Percentiles rank a stretch among this genome's conserved stretches.
Conservation (phyloP, 1,140 invertebrate species). For the Hycleus cichorii region DNA sequence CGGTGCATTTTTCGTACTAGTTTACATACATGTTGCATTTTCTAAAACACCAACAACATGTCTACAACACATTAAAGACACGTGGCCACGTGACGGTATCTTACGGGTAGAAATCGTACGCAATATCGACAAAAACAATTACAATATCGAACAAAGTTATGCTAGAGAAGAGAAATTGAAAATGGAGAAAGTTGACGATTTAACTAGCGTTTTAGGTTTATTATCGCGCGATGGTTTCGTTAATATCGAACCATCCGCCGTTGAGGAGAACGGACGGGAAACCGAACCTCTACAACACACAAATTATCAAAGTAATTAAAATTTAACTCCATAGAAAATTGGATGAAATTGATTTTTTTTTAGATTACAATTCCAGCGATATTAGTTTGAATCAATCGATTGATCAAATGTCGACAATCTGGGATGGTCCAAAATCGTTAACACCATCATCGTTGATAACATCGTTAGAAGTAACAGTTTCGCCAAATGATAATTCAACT, state of each 20-base stretch:
- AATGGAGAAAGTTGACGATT: constrained; percentile 58
- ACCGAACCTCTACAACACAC: constrained; percentile 35
- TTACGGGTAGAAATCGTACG: constrained; percentile 90
- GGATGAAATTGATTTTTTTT: background rate
- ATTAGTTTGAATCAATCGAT: background rate
- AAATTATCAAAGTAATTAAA: background rate
- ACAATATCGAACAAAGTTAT: constrained; percentile 74
- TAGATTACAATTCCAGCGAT: background rate
- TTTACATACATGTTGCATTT: constrained; percentile 93
- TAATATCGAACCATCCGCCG: constrained; percentile 61
- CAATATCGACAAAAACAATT: constrained; percentile 59
- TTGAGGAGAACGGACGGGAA: constrained; percentile 41
- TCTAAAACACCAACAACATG: constrained; percentile 90
- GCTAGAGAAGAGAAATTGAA: constrained; percentile 67
- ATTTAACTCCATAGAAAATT: background rate
- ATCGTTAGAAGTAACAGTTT: background rate
- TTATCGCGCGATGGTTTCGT: constrained; percentile 63
- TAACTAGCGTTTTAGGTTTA: constrained; percentile 56
- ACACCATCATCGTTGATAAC: constrained; percentile 9
- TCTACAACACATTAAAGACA: constrained; percentile 78
- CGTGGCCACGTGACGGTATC: constrained; percentile 94
- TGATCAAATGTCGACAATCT: constrained; percentile 16
- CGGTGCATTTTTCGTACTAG: constrained; percentile 80
- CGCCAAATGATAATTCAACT: no score
- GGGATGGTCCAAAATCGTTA: constrained; percentile 21